Conservation (phyloP, 1,140 invertebrate species). For the Thalassaphorura encarpata region DNA sequence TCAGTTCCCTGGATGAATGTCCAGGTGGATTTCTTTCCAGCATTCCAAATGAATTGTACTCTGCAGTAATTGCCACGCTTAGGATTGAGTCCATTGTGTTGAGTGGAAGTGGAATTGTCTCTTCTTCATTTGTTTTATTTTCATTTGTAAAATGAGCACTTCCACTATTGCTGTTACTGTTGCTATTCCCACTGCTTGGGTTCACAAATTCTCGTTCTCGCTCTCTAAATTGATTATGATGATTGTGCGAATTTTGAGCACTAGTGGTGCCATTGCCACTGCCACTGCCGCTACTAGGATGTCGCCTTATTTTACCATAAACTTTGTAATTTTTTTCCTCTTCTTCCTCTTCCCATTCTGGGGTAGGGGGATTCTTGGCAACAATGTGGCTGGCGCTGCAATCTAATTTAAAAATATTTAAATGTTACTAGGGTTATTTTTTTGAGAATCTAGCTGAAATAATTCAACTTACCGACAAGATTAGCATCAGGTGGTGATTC, state of each 20-base stretch:
- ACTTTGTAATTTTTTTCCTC: too few relatives aligned
- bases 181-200: too few relatives aligned
- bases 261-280: too few relatives aligned
- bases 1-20: conserved; percentile 50
- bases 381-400: not conserved
- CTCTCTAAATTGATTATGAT: too few relatives aligned
- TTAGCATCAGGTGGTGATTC: conserved; percentile 25
- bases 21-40: conserved; percentile 15
- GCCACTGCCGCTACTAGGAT: too few relatives aligned
- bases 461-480: conserved; percentile 1
- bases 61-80: conserved; percentile 68
- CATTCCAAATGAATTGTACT: conserved; percentile 58
- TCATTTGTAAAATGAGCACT: too few relatives aligned
- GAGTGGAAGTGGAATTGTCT: conserved; percentile 4
- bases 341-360: not conserved
- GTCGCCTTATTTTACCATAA: too few relatives aligned
- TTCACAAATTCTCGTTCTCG: too few relatives aligned
- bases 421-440: not conserved
- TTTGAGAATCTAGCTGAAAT: not conserved
- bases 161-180: too few relatives aligned
- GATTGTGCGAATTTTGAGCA: too few relatives aligned
- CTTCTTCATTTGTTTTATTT: too few relatives aligned
- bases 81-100: conserved; percentile 60
- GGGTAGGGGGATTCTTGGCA: not conserved
- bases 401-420: not conserved